Base-by-base conservation (phyloP, 2,113 vertebrate genomes). In the Micronycteris hirsuta region DNA sequence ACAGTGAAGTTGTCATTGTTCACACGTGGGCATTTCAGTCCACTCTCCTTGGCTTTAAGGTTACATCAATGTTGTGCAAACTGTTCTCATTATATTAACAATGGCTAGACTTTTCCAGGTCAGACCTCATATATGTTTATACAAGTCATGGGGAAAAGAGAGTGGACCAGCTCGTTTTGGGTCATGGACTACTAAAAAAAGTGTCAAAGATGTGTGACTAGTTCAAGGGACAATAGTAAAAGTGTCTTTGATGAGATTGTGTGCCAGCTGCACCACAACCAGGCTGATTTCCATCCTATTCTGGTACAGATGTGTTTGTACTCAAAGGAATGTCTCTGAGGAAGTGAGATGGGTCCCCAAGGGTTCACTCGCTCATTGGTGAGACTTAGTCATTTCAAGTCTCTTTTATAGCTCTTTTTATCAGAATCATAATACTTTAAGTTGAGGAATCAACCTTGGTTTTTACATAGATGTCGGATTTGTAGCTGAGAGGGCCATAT, bases 221-320 rank as follows among this genome's bases (percentile, higher is more conserved):
- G 7, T 17, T 78, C 47, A 47, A 63, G 56, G 38, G 4, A 74
- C 49, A 70, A 56, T 16, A 68, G 12, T 36, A 56, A 16, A 77
- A 45, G 26, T 73, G 3, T n/a, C 36, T 54, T 65, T 86, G 14
- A 61, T 78, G 33, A 63, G 49, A 20, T 6, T 0, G 12, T 38
- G 7, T 49, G 28, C 2, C 24, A 41, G 7, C 3, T 88, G 6
- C 14, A 47, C 36, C 8, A 20, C 4, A 45, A 4, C 2, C 2
- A 0, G 38, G 56, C 5, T 45, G 58, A 4, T 20, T 78, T 14
- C 26, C 2, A 16, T 33, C 26, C 3, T 38, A 0, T 6, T n/a
- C 22, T 26, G 38, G 11, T 89, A 4, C 6, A 45, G 7, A 17
- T 26, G 4, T 65, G 6, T 41, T 54, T 61, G 22, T 36, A 26